These are phyloP conservation scores for Agraylea sexmaculata DNA, from an alignment of 1,140 invertebrate genomes.

Conservation along the genomic window DNA sequence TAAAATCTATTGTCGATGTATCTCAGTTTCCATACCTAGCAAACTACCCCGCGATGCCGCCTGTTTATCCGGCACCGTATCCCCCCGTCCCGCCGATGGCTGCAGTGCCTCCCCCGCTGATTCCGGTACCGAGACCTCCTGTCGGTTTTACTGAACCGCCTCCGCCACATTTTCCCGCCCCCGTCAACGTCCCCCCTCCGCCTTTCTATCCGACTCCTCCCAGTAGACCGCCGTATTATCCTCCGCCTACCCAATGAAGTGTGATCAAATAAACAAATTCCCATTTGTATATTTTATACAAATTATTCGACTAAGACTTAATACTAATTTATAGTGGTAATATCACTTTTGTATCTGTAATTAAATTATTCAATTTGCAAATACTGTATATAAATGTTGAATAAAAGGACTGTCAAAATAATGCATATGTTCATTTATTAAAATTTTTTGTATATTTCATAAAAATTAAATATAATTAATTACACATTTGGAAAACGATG, in stretches of 20 bases:
- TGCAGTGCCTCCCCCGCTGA: constrained; percentile 22
- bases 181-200: constrained; percentile 30
- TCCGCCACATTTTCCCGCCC: constrained; percentile 25
- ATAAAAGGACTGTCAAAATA: too few relatives aligned
- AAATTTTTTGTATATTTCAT: too few relatives aligned
- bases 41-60: constrained; percentile 23
- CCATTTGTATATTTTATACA: constrained; percentile 18
- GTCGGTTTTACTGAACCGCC: constrained; percentile 16
- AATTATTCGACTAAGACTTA: neutral
- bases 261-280: constrained; percentile 18
- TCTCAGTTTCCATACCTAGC: constrained; percentile 26
- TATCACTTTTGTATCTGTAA: too few relatives aligned
- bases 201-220: constrained; percentile 29
- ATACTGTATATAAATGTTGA: neutral
- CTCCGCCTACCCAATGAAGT: constrained; percentile 29
- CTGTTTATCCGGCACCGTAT: constrained; percentile 28
- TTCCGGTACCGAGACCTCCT: constrained; percentile 14
- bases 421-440: too few relatives aligned
- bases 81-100: constrained; percentile 29
- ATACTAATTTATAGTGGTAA: too few relatives aligned
- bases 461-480: neutral
- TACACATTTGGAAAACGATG: neutral
- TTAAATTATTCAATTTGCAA: too few relatives aligned
- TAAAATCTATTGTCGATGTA: constrained; percentile 23
- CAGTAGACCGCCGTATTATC: constrained; percentile 34